Evolutionary conservation across 2,113 vertebrate species (phyloP).

Genomic region (Phalacrocorax pelagicus): DNA sequence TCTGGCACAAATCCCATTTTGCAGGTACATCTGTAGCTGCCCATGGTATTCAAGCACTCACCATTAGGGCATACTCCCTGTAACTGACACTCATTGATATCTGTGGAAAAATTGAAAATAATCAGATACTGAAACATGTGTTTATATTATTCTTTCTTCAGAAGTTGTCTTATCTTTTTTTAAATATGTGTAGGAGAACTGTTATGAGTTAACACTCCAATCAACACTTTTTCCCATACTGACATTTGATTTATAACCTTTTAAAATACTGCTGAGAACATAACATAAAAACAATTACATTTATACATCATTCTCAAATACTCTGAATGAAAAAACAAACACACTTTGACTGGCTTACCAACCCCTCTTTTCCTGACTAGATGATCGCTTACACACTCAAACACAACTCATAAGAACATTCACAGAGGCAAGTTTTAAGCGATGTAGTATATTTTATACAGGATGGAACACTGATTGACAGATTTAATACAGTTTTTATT

Average conservation of each 20-base stretch:
- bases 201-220: neutral
- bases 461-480: neutral
- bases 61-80: constrained; percentile 92
- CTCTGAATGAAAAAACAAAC: neutral
- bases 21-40: constrained; percentile 94
- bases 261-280: neutral
- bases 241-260: neutral
- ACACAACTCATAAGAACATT: neutral
- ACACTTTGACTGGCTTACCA: neutral
- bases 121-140: neutral
- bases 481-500: neutral
- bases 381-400: neutral
- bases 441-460: neutral
- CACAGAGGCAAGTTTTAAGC: neutral
- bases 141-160: neutral
- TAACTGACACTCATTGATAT: constrained; percentile 93
- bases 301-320: neutral
- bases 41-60: constrained; percentile 92
- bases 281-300: neutral
- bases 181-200: neutral
- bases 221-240: neutral
- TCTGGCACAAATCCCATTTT: constrained; percentile 88
- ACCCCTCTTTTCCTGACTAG: neutral
- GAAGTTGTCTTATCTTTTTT: neutral
- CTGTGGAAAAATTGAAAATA: constrained; percentile 70